phyloP scores from a whole-genome alignment of 2,888 invertebrate genomes.

The Melolontha melolontha region DNA sequence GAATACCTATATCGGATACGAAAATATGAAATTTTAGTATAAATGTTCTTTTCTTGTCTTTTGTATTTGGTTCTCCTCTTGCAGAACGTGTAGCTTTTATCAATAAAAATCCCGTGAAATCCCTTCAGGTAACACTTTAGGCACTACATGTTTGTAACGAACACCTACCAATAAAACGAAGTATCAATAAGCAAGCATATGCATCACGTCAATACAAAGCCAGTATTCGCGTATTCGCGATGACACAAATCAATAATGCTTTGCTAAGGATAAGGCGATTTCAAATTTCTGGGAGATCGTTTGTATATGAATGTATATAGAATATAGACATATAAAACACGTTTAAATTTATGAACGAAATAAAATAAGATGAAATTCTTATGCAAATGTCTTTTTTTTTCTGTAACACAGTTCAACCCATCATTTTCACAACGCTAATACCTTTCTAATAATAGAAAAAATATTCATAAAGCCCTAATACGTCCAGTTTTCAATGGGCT shows the following conservation, averaged over 20 bases:
- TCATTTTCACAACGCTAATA: no score
- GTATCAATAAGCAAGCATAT: conserved; percentile 34
- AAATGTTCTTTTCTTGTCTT: no score
- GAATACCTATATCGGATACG: no score
- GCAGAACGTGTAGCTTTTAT: conserved; percentile 11
- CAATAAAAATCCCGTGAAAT: conserved; percentile 40
- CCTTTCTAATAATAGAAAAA: no score
- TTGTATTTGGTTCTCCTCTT: no score
- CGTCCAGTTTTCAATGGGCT: no score
- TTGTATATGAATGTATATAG: not conserved
- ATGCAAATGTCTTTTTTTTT: no score
- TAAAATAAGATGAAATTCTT: no score
- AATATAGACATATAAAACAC: not conserved
- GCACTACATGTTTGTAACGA: conserved; percentile 34
- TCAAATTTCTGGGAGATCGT: not conserved
- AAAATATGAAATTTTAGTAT: no score
- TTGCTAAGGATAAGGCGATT: conserved; percentile 14
- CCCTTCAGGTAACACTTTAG: conserved; percentile 41
- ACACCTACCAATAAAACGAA: conserved; percentile 33
- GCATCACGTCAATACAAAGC: conserved; percentile 6
- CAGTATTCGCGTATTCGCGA: not conserved
- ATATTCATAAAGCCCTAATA: no score
- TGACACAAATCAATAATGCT: conserved; percentile 4
- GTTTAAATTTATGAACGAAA: no score
- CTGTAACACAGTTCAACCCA: no score